A percentile compares a stretch with the other conserved stretches of the same genome.
Conservation (phyloP, 1,140 invertebrate species). For the Adelges cooleyi region DNA sequence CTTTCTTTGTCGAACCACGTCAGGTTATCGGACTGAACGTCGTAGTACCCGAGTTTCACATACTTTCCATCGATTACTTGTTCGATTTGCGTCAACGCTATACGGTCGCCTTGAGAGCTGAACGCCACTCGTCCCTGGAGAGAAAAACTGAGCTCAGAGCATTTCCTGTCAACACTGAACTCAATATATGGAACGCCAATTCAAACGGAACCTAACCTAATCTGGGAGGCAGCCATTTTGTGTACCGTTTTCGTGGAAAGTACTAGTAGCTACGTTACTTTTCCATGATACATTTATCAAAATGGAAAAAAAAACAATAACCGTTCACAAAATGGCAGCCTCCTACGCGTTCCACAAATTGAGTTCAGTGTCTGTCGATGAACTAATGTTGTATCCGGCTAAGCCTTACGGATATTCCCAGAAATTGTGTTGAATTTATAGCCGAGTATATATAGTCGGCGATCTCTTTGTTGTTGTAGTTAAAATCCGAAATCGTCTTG, state of each 20-base stretch:
- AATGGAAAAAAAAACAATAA: too few relatives aligned
- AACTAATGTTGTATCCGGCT: too few relatives aligned
- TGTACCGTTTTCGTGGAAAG: too few relatives aligned
- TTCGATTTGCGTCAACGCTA: constrained; percentile 96
- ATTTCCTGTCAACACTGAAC: not conserved
- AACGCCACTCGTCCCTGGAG: constrained; percentile 80
- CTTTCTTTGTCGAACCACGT: constrained; percentile 82
- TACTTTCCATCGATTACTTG: constrained; percentile 94
- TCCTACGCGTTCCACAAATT: too few relatives aligned
- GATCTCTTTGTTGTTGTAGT: constrained; percentile 91
- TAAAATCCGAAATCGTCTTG: constrained; percentile 84
- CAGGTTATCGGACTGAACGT: constrained; percentile 86
- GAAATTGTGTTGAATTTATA: constrained; percentile 93
- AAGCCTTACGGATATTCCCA: constrained; percentile 88
- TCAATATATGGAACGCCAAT: too few relatives aligned
- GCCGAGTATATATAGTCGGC: constrained; percentile 91
- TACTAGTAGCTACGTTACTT: too few relatives aligned
- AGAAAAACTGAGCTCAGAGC: not conserved
- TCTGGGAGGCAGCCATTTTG: too few relatives aligned
- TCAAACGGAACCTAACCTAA: too few relatives aligned
- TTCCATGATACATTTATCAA: too few relatives aligned
- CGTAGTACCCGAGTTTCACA: constrained; percentile 89
- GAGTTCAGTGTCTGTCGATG: too few relatives aligned
- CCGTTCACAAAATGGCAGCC: too few relatives aligned
- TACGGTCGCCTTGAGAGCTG: constrained; percentile 94